Percentiles rank a stretch among this genome's conserved stretches.
Conservation (phyloP, 2,113 vertebrate species). For the Cavia porcellus region DNA sequence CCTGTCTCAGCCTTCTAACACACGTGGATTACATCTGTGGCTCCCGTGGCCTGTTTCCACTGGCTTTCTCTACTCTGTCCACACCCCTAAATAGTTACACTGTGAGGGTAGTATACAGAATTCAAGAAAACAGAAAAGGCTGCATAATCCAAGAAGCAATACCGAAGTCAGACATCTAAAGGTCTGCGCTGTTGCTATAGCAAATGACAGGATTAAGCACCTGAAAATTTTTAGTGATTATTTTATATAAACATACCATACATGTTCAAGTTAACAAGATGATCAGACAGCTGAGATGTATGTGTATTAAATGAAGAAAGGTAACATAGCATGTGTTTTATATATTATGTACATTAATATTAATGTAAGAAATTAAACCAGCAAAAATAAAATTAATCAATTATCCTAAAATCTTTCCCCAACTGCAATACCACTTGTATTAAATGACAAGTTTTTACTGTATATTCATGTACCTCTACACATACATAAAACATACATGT, state of each 20-base stretch:
- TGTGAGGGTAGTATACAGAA: neutral
- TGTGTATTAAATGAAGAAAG: neutral
- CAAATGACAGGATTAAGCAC: neutral
- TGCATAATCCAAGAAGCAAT: neutral
- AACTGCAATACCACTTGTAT: neutral
- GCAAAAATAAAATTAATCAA: neutral
- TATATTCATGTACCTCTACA: neutral
- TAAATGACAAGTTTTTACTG: neutral
- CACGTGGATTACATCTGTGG: neutral
- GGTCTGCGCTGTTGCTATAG: neutral
- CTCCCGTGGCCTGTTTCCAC: neutral
- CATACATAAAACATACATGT: neutral
- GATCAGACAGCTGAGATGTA: neutral
- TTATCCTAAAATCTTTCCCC: neutral
- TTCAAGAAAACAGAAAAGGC: neutral
- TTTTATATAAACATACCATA: neutral
- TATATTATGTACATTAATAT: neutral
- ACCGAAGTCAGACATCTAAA: neutral
- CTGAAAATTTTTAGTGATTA: neutral
- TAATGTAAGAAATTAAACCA: slow-evolving; percentile 5
- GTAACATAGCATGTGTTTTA: neutral
- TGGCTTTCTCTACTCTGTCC: neutral
- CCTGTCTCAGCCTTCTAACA: neutral
- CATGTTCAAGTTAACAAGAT: neutral
- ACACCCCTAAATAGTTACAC: neutral